Evolutionary conservation across 1,140 invertebrate genomes (phyloP), one percentile per base, ranked within the genome.

Genomic region (Cherax destructor): DNA sequence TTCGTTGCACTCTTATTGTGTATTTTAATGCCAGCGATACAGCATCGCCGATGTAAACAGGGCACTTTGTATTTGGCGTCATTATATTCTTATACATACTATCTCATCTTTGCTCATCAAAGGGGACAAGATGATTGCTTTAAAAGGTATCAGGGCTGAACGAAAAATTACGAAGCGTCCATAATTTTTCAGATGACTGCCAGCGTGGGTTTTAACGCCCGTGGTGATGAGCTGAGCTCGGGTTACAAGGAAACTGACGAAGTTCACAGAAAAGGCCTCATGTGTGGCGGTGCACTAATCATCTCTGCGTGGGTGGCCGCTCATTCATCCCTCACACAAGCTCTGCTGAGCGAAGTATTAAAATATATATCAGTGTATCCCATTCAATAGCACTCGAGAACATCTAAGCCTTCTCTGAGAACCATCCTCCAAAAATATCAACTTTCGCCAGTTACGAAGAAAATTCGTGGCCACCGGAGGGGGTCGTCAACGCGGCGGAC

Each of bases 171-270:
- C 18, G 83, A 18, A 18, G 49, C 11, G 72, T 41, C 69, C 83
- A 49, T 84, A 65, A 49, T 84, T 84, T 84, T 84, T 85, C 83
- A 85, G 83, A 74, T 74, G 83, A 85, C 24, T 85, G 83, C 83
- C 83, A 85, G 83, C 65, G 83, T 85, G 47, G 65, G 83, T 85
- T 85, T 85, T 85, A 85, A 85, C 83, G 65, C 83, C 83, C 83
- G 65, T 74, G 65, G 83, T 85, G 83, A 85, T 85, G 83, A 85
- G 83, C 65, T 10, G 83, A 72, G 56, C 65, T 85, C 83, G 74
- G 21, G 83, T 85, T 85, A 85, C 83, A 50, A 24, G 65, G 65
- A 74, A 85, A 85, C 83, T 85, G 47, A 49, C 83, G 83, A 85
- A 50, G 13, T 21, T 18, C 69, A 30, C 49, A 21, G 83, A 49